phyloP scores from a whole-genome alignment of 1,140 invertebrate genomes.

The Mylabris phalerata region DNA sequence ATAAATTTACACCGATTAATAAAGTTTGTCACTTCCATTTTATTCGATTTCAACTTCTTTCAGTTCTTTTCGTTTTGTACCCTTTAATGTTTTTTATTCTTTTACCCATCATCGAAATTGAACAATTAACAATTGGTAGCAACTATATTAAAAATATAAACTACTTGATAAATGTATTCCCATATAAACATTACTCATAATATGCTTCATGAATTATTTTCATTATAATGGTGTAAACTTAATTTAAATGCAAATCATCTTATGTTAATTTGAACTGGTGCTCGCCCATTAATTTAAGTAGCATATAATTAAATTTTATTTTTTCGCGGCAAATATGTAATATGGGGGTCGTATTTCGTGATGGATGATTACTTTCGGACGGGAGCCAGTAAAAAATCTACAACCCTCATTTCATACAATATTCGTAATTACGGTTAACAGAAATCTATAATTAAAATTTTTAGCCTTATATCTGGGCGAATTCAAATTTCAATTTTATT shows the following conservation, averaged over 20 bases:
- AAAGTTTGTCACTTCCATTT: background rate
- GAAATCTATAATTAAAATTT: background rate
- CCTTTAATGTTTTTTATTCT: background rate
- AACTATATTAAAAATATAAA: background rate
- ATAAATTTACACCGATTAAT: constrained; percentile 13
- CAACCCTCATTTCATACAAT: too few species aligned
- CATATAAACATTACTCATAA: constrained; percentile 33
- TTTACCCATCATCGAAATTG: too few species aligned
- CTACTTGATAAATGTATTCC: constrained; percentile 29
- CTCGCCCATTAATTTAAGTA: constrained; percentile 43
- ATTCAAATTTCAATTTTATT: too few species aligned
- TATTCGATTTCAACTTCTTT: background rate
- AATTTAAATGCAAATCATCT: constrained; percentile 44
- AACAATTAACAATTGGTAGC: too few species aligned
- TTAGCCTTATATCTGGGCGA: background rate
- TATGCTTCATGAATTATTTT: constrained; percentile 38
- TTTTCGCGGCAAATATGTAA: constrained; percentile 33
- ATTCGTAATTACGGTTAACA: background rate
- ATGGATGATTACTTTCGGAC: constrained; percentile 14
- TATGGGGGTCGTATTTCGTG: constrained; percentile 22
- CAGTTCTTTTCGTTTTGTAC: background rate
- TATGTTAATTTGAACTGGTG: constrained; percentile 42
- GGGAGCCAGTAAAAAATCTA: background rate
- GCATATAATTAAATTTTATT: constrained; percentile 44
- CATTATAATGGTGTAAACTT: constrained; percentile 42